These are phyloP conservation scores for Sphaeramia orbicularis DNA, from an alignment of 2,797 vertebrate genomes.

Conservation along the genomic window DNA sequence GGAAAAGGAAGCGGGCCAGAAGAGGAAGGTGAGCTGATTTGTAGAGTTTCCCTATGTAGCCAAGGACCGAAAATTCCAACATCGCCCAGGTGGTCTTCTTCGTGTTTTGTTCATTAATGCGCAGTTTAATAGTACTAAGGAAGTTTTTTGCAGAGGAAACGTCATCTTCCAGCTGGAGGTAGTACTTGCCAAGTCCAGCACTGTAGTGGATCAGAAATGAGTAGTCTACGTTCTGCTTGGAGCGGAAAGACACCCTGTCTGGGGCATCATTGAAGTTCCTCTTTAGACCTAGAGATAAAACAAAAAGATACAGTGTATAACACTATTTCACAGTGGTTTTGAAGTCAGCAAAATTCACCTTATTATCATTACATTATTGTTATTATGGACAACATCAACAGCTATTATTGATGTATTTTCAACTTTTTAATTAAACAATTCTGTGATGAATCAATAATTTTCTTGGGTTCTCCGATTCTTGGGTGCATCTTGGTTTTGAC, in stretches of 20 bases:
- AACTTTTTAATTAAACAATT: too few relatives aligned
- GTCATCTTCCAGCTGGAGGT: slow-evolving; percentile 90
- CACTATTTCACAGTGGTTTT: too few relatives aligned
- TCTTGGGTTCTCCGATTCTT: too few relatives aligned
- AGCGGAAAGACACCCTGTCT: slow-evolving; percentile 86
- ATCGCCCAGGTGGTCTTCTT: slow-evolving; percentile 83
- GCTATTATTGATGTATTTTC: too few relatives aligned
- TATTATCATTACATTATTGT: too few relatives aligned
- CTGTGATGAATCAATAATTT: too few relatives aligned
- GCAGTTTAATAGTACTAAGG: slow-evolving; percentile 80
- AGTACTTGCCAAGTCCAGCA: slow-evolving; percentile 85
- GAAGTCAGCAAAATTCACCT: too few relatives aligned
- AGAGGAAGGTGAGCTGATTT: slow-evolving; percentile 83
- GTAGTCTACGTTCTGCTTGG: slow-evolving; percentile 91
- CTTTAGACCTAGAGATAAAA: slow-evolving; percentile 78
- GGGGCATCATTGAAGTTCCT: slow-evolving; percentile 84
- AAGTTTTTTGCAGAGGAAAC: slow-evolving; percentile 84
- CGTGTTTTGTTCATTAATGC: slow-evolving; percentile 66
- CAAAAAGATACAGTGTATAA: slow-evolving; percentile 16
- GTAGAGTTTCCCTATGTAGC: slow-evolving; percentile 92
- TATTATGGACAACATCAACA: too few relatives aligned
- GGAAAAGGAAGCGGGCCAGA: slow-evolving; percentile 87
- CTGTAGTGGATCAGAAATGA: slow-evolving; percentile 89
- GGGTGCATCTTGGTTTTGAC: too few relatives aligned
- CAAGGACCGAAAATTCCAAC: slow-evolving; percentile 91